Conservation (phyloP, 2,113 vertebrate genomes). For the Zapus hudsonius region DNA sequence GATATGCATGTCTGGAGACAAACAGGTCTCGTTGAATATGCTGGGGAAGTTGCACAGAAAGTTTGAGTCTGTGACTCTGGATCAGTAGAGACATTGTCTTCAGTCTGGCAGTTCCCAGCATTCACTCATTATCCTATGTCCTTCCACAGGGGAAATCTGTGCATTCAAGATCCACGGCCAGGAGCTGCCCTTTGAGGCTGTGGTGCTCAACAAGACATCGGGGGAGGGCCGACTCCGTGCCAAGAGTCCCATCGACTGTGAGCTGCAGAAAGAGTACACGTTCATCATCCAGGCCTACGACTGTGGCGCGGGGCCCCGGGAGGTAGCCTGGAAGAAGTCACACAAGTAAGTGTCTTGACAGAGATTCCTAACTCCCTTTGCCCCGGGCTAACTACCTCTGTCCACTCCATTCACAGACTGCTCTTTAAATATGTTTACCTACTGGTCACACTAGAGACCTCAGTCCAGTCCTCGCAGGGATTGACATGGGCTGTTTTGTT, state of each 20-base stretch:
- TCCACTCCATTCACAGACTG: not conserved
- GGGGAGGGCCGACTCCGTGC: conserved; percentile 95
- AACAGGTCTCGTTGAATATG: not conserved
- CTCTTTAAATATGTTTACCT: not conserved
- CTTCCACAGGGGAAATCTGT: conserved; percentile 94
- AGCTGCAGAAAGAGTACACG: conserved; percentile 96
- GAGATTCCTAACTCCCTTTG: not conserved
- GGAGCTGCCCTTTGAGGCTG: conserved; percentile 94
- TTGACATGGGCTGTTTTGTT: not conserved
- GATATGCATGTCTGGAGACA: not conserved
- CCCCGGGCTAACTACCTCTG: not conserved
- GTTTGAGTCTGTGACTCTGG: not conserved
- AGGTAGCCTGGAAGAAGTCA: conserved; percentile 95
- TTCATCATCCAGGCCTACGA: conserved; percentile 99
- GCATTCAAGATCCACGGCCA: conserved; percentile 97
- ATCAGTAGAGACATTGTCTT: not conserved
- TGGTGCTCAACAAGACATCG: conserved; percentile 96
- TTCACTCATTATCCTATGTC: not conserved
- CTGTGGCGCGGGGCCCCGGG: conserved; percentile 91
- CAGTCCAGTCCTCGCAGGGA: not conserved
- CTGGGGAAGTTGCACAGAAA: not conserved
- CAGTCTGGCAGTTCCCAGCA: not conserved
- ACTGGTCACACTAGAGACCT: too few relatives aligned
- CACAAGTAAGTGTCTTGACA: conserved; percentile 92
- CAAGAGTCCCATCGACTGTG: conserved; percentile 93